phyloP scores from a whole-genome alignment of 2,113 vertebrate genomes.

The Syngnathus typhle region DNA sequence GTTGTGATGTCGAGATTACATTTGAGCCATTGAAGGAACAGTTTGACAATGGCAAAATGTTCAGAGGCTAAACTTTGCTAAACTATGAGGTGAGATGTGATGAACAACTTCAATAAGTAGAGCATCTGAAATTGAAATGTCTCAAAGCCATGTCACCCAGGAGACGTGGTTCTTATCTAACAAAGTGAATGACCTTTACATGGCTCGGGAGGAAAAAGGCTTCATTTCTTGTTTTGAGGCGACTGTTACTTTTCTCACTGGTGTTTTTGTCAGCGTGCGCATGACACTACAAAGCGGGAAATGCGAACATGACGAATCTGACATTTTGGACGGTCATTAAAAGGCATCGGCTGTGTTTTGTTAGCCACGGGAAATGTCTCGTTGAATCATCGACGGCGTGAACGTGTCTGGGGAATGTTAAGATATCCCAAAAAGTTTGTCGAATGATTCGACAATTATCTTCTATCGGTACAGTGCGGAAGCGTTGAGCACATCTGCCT shows the following conservation, averaged over 20 bases:
- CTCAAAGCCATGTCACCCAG: not conserved
- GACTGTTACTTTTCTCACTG: conserved; percentile 1
- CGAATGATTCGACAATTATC: no score
- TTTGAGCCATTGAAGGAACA: not conserved
- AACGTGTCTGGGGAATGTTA: conserved; percentile 27
- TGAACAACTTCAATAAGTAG: not conserved
- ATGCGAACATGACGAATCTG: conserved; percentile 19
- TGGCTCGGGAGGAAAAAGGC: not conserved
- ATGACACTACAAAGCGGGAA: not conserved
- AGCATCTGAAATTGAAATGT: not conserved
- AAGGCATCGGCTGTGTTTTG: conserved; percentile 30
- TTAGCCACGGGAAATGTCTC: conserved; percentile 24
- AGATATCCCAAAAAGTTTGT: not conserved
- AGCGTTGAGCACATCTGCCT: not conserved
- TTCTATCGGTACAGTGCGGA: no score
- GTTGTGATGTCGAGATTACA: not conserved
- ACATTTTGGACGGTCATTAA: conserved; percentile 45
- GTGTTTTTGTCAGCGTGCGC: conserved; percentile 25
- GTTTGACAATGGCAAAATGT: not conserved
- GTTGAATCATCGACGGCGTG: conserved; percentile 7
- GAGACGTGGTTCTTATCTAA: not conserved
- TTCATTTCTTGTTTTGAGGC: not conserved
- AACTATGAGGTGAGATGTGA: not conserved
- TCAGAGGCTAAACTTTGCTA: not conserved
- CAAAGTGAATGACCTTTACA: not conserved